A percentile compares a stretch with the other conserved stretches of the same genome.
phyloP scores from a whole-genome alignment of 2,113 vertebrate species.

The Psittacus erithacus region DNA sequence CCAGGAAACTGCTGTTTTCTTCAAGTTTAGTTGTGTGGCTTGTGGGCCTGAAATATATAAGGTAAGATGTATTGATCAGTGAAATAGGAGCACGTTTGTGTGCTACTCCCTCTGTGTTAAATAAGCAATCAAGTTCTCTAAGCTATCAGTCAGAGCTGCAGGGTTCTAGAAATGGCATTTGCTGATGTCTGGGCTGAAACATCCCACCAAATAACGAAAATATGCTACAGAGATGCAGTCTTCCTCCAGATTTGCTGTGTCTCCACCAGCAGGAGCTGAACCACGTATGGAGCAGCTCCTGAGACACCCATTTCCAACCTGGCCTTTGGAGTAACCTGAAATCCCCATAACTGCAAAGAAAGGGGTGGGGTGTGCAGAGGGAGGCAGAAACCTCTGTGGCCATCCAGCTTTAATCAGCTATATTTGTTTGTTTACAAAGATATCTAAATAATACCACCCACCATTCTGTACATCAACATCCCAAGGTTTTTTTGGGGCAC shows the following conservation, averaged over 20 bases:
- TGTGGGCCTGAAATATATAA: not conserved
- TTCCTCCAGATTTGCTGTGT: not conserved
- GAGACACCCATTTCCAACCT: not conserved
- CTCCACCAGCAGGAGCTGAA: not conserved
- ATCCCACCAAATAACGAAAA: not conserved
- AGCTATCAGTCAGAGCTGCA: not conserved
- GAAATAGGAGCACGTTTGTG: not conserved
- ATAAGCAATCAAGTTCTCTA: not conserved
- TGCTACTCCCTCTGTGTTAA: not conserved
- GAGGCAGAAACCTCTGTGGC: not conserved
- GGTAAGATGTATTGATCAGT: not conserved
- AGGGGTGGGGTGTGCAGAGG: not conserved
- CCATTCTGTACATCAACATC: not conserved
- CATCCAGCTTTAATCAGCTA: not conserved
- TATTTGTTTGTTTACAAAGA: conserved; percentile 27
- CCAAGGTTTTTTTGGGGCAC: not conserved
- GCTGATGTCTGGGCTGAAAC: not conserved
- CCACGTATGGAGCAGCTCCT: not conserved
- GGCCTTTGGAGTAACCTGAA: not conserved
- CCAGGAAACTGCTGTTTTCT: not conserved
- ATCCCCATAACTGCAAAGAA: not conserved
- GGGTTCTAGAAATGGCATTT: not conserved
- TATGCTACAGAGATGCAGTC: not conserved
- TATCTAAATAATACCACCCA: not conserved
- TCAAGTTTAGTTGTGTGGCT: not conserved